A percentile compares a stretch with the other conserved stretches of the same genome.
Evolutionary conservation across 2,888 invertebrate genomes (phyloP).

Genomic region (Folsomia candida): DNA sequence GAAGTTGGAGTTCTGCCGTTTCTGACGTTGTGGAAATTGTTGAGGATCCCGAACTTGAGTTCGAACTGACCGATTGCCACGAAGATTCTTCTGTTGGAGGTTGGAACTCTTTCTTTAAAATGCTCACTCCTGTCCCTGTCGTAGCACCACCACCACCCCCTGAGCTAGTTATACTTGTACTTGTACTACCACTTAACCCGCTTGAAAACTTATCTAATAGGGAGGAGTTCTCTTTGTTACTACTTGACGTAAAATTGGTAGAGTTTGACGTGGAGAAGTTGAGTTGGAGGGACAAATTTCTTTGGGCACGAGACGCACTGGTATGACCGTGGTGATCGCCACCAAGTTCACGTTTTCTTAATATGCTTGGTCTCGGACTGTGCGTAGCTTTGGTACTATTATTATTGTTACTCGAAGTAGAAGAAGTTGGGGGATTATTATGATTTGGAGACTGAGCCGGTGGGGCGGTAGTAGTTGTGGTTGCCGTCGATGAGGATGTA

Average conservation of each 20-base stretch:
- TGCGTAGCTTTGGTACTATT: conserved; percentile 60
- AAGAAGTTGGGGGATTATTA: background rate
- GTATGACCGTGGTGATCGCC: conserved; percentile 51
- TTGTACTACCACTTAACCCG: background rate
- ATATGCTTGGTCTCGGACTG: conserved; percentile 73
- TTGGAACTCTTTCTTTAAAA: conserved; percentile 50
- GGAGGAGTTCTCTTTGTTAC: conserved; percentile 2
- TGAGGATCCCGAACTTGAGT: conserved; percentile 69
- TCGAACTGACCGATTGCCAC: conserved; percentile 50
- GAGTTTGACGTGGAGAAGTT: conserved; percentile 51
- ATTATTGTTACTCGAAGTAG: too few species aligned
- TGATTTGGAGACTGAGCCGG: conserved; percentile 51
- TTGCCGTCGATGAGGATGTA: conserved; percentile 26
- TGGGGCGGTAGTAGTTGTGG: conserved; percentile 38
- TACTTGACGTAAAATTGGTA: background rate
- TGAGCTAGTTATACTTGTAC: conserved; percentile 14
- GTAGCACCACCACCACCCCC: background rate
- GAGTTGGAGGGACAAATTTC: conserved; percentile 59
- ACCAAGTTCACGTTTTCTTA: conserved; percentile 72
- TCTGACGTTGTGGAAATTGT: conserved; percentile 79
- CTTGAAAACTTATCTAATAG: background rate
- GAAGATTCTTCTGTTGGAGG: conserved; percentile 50
- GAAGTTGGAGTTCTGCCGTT: conserved; percentile 48
- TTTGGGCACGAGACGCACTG: conserved; percentile 61
- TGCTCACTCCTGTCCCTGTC: conserved; percentile 29